Conservation (phyloP, 1,140 invertebrate genomes). For the Zelostemma sp. region DNA sequence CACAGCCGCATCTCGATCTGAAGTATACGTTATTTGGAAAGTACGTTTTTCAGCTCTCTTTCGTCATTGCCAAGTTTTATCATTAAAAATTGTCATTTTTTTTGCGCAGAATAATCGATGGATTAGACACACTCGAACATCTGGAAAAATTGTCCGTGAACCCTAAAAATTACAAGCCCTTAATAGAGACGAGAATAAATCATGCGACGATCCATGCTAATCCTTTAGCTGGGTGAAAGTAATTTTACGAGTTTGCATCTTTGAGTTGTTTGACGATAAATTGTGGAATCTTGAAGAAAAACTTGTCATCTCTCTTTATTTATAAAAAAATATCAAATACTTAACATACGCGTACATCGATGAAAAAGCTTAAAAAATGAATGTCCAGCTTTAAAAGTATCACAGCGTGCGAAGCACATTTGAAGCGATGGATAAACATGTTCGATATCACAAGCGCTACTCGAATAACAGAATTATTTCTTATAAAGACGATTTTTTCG, state of each 20-base stretch:
- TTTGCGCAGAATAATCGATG: conserved; percentile 90
- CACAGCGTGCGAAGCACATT: conserved; percentile 5
- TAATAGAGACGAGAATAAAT: conserved; percentile 88
- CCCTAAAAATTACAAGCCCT: conserved; percentile 90
- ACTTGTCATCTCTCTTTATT: neutral
- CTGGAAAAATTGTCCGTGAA: conserved; percentile 96
- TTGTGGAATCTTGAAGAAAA: neutral
- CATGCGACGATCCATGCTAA: conserved; percentile 96
- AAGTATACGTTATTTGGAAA: conserved; percentile 98
- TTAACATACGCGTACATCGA: neutral
- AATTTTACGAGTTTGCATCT: no score
- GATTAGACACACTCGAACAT: conserved; percentile 95
- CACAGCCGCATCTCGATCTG: conserved; percentile 95
- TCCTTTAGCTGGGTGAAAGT: conserved; percentile 82
- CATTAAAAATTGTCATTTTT: neutral
- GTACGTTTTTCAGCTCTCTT: conserved; percentile 76
- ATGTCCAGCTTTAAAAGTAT: no score
- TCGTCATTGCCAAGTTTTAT: no score
- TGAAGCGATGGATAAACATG: neutral
- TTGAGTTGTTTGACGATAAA: conserved; percentile 4
- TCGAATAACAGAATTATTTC: conserved; percentile 9
- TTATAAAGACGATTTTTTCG: conserved; percentile 5
- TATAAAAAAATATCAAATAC: conserved; percentile 20
- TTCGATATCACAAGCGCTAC: conserved; percentile 10
- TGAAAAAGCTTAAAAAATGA: neutral